Base-by-base conservation (phyloP, 1,140 invertebrate genomes). In the Hesperophylax magnus region DNA sequence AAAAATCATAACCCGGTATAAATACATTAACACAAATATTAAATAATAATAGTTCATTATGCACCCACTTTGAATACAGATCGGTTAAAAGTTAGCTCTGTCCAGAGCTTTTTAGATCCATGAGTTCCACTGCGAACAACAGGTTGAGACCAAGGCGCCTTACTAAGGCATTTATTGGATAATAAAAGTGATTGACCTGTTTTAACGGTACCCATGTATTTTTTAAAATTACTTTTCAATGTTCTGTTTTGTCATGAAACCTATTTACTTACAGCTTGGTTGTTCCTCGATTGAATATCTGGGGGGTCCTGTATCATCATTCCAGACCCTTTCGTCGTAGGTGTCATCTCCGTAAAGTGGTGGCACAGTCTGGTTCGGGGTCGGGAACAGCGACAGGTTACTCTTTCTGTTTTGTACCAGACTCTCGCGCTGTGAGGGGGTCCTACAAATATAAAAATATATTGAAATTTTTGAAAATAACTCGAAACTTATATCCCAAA, bases 351-450 rank as follows among this genome's bases (percentile, higher is more conserved):
- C 79, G 54, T 60, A 81, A 11, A 84, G 54, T 0, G 82, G 78
- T 11, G 82, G 82, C 11, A 84, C 60, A 47, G 9, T 18, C 63
- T 84, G 80, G 65, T 84, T 74, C 24, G 80, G 80, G 20, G 58
- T 78, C 18, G 80, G 80, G 60, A 80, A 84, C 20, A 84, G 27
- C 5, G 80, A 79, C 9, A 60, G 58, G n/a, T 79, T 58, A 74
- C 80, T 81, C 52, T 78, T 76, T 52, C 20, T 79, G n/a, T 79
- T 17, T 31, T 72, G 69, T 3, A 76, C 78, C n/a, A 80, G 47
- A 72, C 80, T 80, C 17, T 80, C 78, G 15, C 77, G 54, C 47
- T 65, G 24, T 1, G 67, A 47, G 54, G 20, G 11, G 9, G 71
- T 15, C 6, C 71, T 74, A 53, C 3, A 71, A 53, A 71, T 71